Percentiles rank a stretch among this genome's conserved stretches.
Conservation (phyloP, 1,140 invertebrate genomes). For the Thaumatotibia leucotreta region DNA sequence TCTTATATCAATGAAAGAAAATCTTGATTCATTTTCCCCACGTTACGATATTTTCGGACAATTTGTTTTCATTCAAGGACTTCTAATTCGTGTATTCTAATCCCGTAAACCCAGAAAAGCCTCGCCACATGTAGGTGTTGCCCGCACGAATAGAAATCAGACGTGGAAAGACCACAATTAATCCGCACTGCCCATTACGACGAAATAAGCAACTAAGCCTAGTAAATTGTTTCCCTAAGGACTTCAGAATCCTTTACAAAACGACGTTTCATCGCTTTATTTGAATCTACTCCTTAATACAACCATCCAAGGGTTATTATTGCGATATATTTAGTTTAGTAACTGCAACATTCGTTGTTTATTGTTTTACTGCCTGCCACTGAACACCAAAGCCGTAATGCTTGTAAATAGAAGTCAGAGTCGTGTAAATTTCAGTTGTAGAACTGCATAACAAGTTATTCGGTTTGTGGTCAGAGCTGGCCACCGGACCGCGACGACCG, state of each 20-base stretch:
- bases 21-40: too few relatives aligned
- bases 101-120: not conserved
- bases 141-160: constrained; percentile 7
- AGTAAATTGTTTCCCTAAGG: constrained; percentile 7
- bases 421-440: not conserved
- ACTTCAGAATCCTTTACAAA: not conserved
- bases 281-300: not conserved
- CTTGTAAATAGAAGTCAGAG: not conserved
- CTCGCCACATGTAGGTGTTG: not conserved
- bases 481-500: constrained; percentile 5
- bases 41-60: too few relatives aligned
- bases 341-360: not conserved
- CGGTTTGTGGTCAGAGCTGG: not conserved
- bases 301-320: not conserved
- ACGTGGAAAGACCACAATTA: constrained; percentile 11
- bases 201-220: constrained; percentile 11
- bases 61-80: not conserved
- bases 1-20: too few relatives aligned
- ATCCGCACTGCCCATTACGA: not conserved
- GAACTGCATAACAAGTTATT: not conserved
- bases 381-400: not conserved
- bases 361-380: not conserved
- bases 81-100: not conserved
- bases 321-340: not conserved
- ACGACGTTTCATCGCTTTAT: not conserved